A percentile compares a stretch with the other conserved stretches of the same genome.
These are phyloP conservation scores for Melanotaenia nigrans DNA, from an alignment of 2,797 vertebrate species.

Conservation along the genomic window DNA sequence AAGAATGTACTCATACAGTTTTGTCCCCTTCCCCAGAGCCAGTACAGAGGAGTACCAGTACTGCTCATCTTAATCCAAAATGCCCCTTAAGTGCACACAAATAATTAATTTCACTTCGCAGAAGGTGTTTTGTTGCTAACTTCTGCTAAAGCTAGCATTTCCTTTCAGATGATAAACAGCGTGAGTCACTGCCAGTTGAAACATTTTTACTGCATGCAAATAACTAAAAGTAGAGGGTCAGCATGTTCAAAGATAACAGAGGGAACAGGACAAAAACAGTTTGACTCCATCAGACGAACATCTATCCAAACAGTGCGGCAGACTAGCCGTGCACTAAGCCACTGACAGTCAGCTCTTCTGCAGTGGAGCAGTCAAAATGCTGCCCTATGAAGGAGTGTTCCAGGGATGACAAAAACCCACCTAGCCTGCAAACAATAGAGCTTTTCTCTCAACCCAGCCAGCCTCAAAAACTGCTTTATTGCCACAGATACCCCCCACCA, in stretches of 20 bases:
- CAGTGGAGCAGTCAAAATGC: conserved; percentile 70
- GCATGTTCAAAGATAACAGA: conserved; percentile 33
- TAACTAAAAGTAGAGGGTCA: conserved; percentile 5
- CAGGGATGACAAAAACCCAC: conserved; percentile 45
- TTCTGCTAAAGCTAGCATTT: conserved; percentile 18
- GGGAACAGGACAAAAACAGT: conserved; percentile 12
- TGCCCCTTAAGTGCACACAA: no score
- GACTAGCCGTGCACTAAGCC: conserved; percentile 28
- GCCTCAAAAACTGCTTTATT: conserved; percentile 58
- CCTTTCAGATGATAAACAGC: background rate
- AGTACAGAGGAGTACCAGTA: no score
- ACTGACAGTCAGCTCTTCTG: conserved; percentile 39
- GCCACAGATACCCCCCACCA: conserved; percentile 21
- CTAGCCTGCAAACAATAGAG: conserved; percentile 62
- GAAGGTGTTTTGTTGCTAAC: background rate
- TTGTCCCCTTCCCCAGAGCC: no score
- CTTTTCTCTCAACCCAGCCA: conserved; percentile 70
- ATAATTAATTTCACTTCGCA: no score
- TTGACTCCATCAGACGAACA: background rate
- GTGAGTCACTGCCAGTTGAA: conserved; percentile 12
- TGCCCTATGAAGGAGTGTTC: conserved; percentile 51
- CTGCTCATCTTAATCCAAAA: no score
- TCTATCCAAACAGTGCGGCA: background rate
- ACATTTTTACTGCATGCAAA: conserved; percentile 6
- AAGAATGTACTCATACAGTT: no score